These are phyloP conservation scores for Muscicapa adusta DNA, from an alignment of 2,113 vertebrate genomes.

Conservation along the genomic window DNA sequence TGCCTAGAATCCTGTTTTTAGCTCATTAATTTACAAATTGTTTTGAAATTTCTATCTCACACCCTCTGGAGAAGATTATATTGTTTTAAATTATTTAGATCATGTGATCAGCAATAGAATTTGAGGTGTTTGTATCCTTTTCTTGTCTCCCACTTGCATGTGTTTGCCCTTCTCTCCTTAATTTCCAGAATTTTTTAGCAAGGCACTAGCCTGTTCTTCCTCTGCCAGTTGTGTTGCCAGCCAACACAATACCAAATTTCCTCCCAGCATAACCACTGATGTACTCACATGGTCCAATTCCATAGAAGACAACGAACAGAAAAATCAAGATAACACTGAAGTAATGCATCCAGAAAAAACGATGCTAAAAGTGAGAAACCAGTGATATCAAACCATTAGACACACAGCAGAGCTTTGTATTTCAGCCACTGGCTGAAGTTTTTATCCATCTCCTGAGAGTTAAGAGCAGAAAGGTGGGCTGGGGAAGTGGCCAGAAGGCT, in stretches of 20 bases:
- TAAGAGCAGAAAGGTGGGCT: neutral
- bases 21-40: neutral
- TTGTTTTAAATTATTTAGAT: neutral
- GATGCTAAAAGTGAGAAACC: conserved; percentile 52
- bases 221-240: neutral
- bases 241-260: neutral
- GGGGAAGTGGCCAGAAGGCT: neutral
- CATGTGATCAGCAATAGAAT: neutral
- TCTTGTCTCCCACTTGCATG: neutral
- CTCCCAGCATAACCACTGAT: neutral
- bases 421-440: neutral
- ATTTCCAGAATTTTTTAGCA: neutral
- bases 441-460: neutral
- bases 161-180: neutral
- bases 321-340: conserved; percentile 82
- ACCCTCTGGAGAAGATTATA: neutral
- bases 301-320: conserved; percentile 75
- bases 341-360: conserved; percentile 81
- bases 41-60: neutral
- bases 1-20: neutral
- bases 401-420: neutral
- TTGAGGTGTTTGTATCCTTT: neutral
- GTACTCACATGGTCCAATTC: conserved; percentile 77
- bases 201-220: neutral
- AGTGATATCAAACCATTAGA: neutral